Conservation (phyloP, 2,797 vertebrate genomes). For the Silurus aristotelis region DNA sequence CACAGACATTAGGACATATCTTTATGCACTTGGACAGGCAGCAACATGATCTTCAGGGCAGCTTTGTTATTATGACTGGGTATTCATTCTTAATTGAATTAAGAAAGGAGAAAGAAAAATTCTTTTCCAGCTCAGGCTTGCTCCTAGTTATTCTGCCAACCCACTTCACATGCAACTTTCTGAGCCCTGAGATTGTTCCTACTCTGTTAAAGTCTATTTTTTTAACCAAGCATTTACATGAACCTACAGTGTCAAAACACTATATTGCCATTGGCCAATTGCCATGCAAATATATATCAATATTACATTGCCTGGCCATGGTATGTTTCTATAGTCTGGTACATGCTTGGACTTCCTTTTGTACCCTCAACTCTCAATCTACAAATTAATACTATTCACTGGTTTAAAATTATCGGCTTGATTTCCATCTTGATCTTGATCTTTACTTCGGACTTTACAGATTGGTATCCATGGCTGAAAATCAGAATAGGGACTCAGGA, state of each 20-base stretch:
- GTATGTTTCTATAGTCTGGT: not conserved
- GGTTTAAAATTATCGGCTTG: not conserved
- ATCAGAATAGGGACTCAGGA: not conserved
- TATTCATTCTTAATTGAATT: slow-evolving; percentile 21
- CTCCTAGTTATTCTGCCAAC: slow-evolving; percentile 15
- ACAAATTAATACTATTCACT: not conserved
- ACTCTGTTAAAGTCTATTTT: not conserved
- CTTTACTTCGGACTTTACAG: not conserved
- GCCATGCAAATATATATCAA: too few relatives aligned
- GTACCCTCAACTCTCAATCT: not conserved
- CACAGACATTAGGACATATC: not conserved
- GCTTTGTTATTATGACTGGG: not conserved
- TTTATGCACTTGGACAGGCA: not conserved
- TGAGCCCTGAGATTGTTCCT: not conserved
- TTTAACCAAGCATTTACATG: not conserved
- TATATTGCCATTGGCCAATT: too few relatives aligned
- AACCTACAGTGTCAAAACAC: not conserved
- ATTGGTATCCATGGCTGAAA: not conserved
- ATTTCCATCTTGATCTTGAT: not conserved
- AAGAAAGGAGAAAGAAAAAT: slow-evolving; percentile 7
- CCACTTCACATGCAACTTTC: not conserved
- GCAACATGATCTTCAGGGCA: slow-evolving; percentile 14
- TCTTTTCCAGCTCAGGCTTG: slow-evolving; percentile 29
- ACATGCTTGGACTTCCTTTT: too few relatives aligned
- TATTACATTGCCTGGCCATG: not conserved